phyloP scores from a whole-genome alignment of 2,888 invertebrate genomes.

The Seira sanloemensis region DNA sequence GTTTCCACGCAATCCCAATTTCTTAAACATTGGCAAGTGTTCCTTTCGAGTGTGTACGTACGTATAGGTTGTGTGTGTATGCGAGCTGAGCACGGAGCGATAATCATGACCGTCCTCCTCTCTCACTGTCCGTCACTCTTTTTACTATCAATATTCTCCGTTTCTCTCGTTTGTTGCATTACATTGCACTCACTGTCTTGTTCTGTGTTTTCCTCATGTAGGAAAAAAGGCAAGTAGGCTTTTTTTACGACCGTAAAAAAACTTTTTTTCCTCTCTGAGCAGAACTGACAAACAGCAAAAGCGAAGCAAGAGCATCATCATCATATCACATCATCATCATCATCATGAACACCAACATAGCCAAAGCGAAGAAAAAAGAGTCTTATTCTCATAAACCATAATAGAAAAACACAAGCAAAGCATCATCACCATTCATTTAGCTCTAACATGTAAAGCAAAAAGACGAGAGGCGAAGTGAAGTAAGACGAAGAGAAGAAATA shows the following conservation, averaged over 20 bases:
- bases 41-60: too few relatives aligned
- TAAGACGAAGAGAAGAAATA: neutral
- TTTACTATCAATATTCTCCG: conserved; percentile 5
- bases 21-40: too few relatives aligned
- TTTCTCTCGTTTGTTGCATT: neutral
- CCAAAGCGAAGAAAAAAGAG: conserved; percentile 1
- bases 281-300: conserved; percentile 28
- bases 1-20: too few relatives aligned
- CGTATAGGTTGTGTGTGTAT: too few relatives aligned
- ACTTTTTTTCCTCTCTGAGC: too few relatives aligned
- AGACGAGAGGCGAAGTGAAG: neutral
- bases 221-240: conserved; percentile 8
- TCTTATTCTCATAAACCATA: conserved; percentile 20
- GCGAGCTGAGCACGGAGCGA: too few relatives aligned
- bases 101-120: conserved; percentile 2
- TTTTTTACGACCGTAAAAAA: conserved; percentile 17
- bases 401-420: conserved; percentile 13
- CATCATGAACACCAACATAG: conserved; percentile 5
- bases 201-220: neutral
- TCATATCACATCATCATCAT: conserved; percentile 4
- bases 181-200: conserved; percentile 1
- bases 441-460: conserved; percentile 19
- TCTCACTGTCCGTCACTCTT: conserved; percentile 16
- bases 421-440: conserved; percentile 35
- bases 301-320: conserved; percentile 19